Evolutionary conservation across 2,113 vertebrate genomes (phyloP), one percentile per base, ranked within the genome.

Genomic region (Centropus bengalensis): DNA sequence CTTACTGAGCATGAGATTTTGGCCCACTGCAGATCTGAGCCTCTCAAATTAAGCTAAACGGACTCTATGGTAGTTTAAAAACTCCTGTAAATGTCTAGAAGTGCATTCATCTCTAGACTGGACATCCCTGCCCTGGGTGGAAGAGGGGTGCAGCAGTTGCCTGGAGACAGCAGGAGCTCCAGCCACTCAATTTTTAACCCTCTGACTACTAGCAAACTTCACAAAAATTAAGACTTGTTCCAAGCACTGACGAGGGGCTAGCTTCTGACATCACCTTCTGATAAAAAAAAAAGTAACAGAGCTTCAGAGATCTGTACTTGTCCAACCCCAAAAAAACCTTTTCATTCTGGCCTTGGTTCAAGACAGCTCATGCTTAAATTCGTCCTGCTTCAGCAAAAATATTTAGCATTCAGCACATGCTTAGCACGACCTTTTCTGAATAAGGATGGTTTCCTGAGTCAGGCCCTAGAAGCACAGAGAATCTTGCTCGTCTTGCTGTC

Each of bases 341-440:
- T 64, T 91, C 55, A 55, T 33, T 63, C 30, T 92, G 89, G 86
- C 82, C 83, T 76, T 56, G 63, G 38, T 67, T 96, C 93, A 96
- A 79, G 45, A 89, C 78, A 93, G 85, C 49, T 93, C 81, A 89
- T 32, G 47, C 75, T 78, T 83, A 95, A 90, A 91, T 97, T 92
- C 2, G 6, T 89, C 59, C 30, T 5, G 16, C 92, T 88, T 95
- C 87, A 85, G 83, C 73, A 91, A 91, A 89, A 89, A 90, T 83
- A 86, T 69, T 96, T 89, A 82, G 86, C 73, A 93, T 97, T 97
- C 89, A 94, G 84, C 74, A 89, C 84, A 87, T 62, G 91, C 40
- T 78, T 20, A 23, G 71, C 74, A 67, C 5, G 40, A 83, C 60
- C 40, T 78, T 80, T 88, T 88, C 79, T 93, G 85, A 95, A 54